Evolutionary conservation across 2,888 invertebrate genomes (phyloP).

Genomic region (Magallana nippona): DNA sequence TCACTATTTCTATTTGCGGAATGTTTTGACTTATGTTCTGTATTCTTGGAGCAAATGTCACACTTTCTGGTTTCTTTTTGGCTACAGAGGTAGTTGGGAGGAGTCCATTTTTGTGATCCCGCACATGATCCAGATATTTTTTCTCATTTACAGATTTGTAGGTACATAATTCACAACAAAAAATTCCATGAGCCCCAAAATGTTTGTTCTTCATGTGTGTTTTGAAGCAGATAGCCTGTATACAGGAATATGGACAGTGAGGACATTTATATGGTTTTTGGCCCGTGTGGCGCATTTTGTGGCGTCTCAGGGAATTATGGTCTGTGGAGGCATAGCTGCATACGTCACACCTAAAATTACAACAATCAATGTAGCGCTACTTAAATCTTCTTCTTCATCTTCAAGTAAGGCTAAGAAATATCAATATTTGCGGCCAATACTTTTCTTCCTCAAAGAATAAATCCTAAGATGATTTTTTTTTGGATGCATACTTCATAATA

Average conservation of each 20-base stretch:
- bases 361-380: too few relatives aligned
- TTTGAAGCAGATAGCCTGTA: slow-evolving; percentile 88
- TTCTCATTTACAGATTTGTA: slow-evolving; percentile 84
- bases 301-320: slow-evolving; percentile 90
- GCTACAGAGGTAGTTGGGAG: slow-evolving; percentile 50
- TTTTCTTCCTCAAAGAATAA: too few relatives aligned
- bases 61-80: not conserved
- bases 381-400: too few relatives aligned
- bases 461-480: too few relatives aligned
- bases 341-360: slow-evolving; percentile 83
- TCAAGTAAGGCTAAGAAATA: too few relatives aligned
- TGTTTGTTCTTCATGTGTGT: slow-evolving; percentile 90
- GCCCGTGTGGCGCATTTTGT: slow-evolving; percentile 88
- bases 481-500: not conserved
- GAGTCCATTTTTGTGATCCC: slow-evolving; percentile 82
- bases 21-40: slow-evolving; percentile 30
- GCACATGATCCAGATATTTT: slow-evolving; percentile 83
- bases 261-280: slow-evolving; percentile 89
- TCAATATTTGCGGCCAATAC: too few relatives aligned
- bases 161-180: slow-evolving; percentile 67
- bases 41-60: not conserved
- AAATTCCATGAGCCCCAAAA: slow-evolving; percentile 81
- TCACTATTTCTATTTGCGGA: slow-evolving; percentile 21
- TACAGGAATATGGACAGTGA: slow-evolving; percentile 89
- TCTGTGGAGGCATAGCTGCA: slow-evolving; percentile 89